A percentile compares a stretch with the other conserved stretches of the same genome.
Evolutionary conservation across 2,888 invertebrate species (phyloP).

Genomic region (Idaea dimidiata): DNA sequence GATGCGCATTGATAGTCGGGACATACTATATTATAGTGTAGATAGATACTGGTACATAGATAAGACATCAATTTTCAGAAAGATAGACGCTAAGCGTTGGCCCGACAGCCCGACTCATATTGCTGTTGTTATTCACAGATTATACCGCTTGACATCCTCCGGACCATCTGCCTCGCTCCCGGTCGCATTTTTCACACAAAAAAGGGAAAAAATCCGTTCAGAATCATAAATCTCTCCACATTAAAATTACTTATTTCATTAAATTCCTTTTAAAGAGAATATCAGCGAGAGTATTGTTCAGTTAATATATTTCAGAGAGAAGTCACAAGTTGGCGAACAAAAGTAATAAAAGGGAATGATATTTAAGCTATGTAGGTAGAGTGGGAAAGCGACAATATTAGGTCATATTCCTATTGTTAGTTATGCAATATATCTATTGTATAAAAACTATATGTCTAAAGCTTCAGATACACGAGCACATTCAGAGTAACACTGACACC

Average conservation of each 20-base stretch:
- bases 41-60: too few relatives aligned
- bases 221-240: not conserved
- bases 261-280: conserved; percentile 1
- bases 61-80: too few relatives aligned
- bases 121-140: not conserved
- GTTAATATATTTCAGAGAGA: not conserved
- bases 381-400: not conserved
- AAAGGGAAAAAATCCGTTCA: not conserved
- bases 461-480: too few relatives aligned
- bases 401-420: not conserved
- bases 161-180: not conserved
- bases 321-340: not conserved
- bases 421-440: too few relatives aligned
- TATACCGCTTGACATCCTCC: not conserved
- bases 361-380: not conserved
- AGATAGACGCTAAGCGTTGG: not conserved
- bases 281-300: not conserved
- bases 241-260: conserved; percentile 1
- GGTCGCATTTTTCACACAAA: not conserved
- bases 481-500: too few relatives aligned
- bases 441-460: too few relatives aligned
- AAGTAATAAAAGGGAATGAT: not conserved
- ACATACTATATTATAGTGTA: too few relatives aligned
- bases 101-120: not conserved
- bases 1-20: too few relatives aligned